Base-by-base conservation (phyloP, 2,797 vertebrate species). In the Pempheris klunzingeri region DNA sequence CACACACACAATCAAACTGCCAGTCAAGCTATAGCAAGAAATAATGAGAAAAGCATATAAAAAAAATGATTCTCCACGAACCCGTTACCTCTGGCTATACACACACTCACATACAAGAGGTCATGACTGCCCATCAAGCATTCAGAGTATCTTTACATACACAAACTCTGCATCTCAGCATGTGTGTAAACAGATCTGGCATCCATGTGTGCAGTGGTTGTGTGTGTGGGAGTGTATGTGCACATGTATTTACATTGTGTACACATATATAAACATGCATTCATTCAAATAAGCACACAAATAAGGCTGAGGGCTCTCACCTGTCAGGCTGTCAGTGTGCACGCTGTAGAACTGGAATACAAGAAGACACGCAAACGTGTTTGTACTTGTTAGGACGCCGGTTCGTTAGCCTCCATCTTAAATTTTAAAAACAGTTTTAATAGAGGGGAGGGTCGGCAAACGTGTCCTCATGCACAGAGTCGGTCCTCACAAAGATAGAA, bases 121-220 rank as follows among this genome's bases (percentile, higher is more conserved):
- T 66, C 38, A 53, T 5, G 5, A 39, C 26, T 50, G 38, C 58
- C 24, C 7, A 9, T 52, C 66, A 49, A 30, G 24, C 59, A 66
- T 32, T 61, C 72, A 47, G 11, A 67, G 72, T 17, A 30, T 57
- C 66, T 63, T 28, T 22, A 30, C 12, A 32, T 18, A 15, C 22
- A 39, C 9, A 24, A 24, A n/a, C 32, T 61, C 11, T 47, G 13
- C 20, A n/a, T 47, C 24, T 52, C 11, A 18, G 22, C 30, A 9
- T n/a, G 30, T n/a, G 5, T 15, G 17, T 38, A 14, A 32, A 41
- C 28, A 36, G 2, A 20, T 30, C 24, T 4, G 9, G 7, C 24
- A 36, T 70, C 26, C 50, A 0, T 58, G 11, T n/a, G 39, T 59
- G 32, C 15, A 38, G 26, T 32, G 3, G 22, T 44, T 52, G 15